Evolutionary conservation across 2,113 vertebrate species (phyloP).

Genomic region (Pterocles gutturalis): DNA sequence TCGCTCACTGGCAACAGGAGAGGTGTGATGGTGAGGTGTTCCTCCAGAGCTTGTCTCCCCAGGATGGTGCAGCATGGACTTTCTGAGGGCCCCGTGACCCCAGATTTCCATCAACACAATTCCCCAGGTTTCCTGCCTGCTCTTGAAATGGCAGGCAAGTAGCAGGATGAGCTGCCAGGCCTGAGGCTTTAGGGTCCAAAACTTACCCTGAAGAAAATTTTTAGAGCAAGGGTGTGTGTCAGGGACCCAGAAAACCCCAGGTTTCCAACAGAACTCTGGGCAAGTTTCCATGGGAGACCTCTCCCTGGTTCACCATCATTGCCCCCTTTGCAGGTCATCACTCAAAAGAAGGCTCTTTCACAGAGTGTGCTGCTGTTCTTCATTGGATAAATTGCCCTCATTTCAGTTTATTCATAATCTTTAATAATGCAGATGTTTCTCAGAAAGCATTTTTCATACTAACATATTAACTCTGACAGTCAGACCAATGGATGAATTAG

Average conservation of each 20-base stretch:
- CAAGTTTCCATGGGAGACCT: not conserved
- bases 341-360: not conserved
- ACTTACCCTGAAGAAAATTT: not conserved
- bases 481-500: not conserved
- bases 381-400: slow-evolving; percentile 5
- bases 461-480: slow-evolving; percentile 37
- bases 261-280: not conserved
- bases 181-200: not conserved
- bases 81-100: not conserved
- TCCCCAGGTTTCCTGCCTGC: not conserved
- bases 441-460: slow-evolving; percentile 38
- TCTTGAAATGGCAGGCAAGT: not conserved
- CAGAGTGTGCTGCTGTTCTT: not conserved
- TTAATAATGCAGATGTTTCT: slow-evolving; percentile 51
- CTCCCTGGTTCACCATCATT: not conserved
- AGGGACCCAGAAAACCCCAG: not conserved
- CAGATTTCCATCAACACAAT: not conserved
- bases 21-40: not conserved
- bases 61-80: not conserved
- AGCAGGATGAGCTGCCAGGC: not conserved
- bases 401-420: slow-evolving; percentile 54
- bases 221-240: not conserved
- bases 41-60: not conserved
- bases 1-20: not conserved
- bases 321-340: not conserved